Evolutionary conservation across 2,888 invertebrate species (phyloP).

Genomic region (Plebejus argus): DNA sequence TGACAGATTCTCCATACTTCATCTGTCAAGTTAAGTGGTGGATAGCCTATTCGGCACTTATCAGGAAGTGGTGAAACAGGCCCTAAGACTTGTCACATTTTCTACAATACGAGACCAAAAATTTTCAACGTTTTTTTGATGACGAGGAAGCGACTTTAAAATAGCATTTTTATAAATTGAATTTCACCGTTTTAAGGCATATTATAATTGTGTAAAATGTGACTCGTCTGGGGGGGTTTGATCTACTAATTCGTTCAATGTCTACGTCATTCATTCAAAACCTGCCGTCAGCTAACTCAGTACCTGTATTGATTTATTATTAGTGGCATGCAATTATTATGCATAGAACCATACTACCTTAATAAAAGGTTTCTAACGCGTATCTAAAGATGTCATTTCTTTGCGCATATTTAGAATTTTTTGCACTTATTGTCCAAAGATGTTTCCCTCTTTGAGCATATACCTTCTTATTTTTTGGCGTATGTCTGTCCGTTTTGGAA

Average conservation of each 20-base stretch:
- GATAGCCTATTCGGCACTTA: too few relatives aligned
- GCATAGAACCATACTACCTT: background rate
- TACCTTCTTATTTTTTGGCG: too few relatives aligned
- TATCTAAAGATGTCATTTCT: background rate
- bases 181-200: background rate
- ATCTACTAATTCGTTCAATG: slow-evolving; percentile 53
- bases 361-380: background rate
- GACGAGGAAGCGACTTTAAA: background rate
- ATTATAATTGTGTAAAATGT: background rate
- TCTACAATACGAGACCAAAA: background rate
- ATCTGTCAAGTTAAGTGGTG: too few relatives aligned
- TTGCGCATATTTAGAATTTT: too few relatives aligned
- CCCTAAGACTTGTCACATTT: slow-evolving; percentile 15
- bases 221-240: slow-evolving; percentile 25
- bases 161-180: background rate
- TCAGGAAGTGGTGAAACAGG: too few relatives aligned
- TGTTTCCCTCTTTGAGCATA: background rate
- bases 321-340: slow-evolving; percentile 31
- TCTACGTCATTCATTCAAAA: slow-evolving; percentile 77
- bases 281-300: slow-evolving; percentile 73
- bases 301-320: slow-evolving; percentile 67
- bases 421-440: background rate
- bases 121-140: background rate
- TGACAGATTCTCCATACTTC: too few relatives aligned
- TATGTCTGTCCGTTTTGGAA: too few relatives aligned